Base-by-base conservation (phyloP, 2,113 vertebrate species). In the Grallaria varia region DNA sequence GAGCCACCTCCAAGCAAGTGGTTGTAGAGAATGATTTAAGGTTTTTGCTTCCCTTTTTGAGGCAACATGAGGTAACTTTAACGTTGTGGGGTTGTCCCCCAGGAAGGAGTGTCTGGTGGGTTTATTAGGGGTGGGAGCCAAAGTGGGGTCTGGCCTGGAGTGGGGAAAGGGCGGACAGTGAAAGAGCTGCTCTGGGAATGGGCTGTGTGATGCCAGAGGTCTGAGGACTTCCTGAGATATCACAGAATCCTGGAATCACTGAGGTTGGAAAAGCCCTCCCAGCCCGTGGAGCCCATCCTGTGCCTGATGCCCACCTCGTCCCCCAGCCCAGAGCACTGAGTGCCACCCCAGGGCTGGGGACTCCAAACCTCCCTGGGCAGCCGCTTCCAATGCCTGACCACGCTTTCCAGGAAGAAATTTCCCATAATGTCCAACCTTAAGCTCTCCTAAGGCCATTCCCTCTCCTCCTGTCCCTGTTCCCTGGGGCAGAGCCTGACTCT, bases 291-390 rank as follows among this genome's bases (percentile, higher is more conserved):
- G n/a, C 37, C 16, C 53, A 7, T 5, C 0, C 33, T 74, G 68
- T 50, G 67, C 3, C n/a, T 0, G 0, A 0, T 33, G 1, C 31
- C 17, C 37, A 22, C 45, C 28, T 1, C 12, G n/a, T 63, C 18
- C 18, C 56, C 75, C 50, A 35, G 59, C 42, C 31, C 21, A 33
- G 50, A 42, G 64, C 74, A 0, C 55, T 7, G 4, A 39, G 39
- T 44, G 75, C 9, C 67, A 27, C 25, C 47, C 7, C 85, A 37
- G 59, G 67, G 50, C 25, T 33, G 35, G 58, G 40, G 1, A 55
- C 50, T 27, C 17, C 67, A 27, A 14, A 3, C 8, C 66, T 55
- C 24, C 49, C 75, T 47, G 49, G 47, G 64, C 74, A 71, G 4
- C 35, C 14, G 37, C 21, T 66, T 16, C 56, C 74, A 20, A 1